Conservation (phyloP, 2,888 invertebrate genomes). For the Drosophila mimica region DNA sequence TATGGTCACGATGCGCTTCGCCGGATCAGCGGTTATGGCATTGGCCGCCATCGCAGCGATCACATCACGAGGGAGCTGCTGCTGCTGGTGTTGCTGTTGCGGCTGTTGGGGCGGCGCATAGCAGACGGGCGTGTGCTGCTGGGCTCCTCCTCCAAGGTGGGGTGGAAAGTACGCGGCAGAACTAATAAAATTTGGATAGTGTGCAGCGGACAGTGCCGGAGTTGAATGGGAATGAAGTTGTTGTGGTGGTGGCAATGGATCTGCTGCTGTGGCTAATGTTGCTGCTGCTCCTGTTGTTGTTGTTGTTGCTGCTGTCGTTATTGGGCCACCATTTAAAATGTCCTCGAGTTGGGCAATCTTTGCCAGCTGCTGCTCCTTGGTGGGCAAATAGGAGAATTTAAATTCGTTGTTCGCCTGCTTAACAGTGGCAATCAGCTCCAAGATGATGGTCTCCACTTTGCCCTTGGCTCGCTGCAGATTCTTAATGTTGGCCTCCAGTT, state of each 20-base stretch:
- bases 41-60: conserved; percentile 81
- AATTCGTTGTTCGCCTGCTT: conserved; percentile 84
- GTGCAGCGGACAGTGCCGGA: conserved; percentile 1
- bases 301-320: conserved; percentile 17
- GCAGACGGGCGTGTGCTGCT: conserved; percentile 77
- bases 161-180: conserved; percentile 64
- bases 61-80: conserved; percentile 75
- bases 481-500: conserved; percentile 83
- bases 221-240: conserved; percentile 4
- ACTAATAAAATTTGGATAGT: conserved; percentile 52
- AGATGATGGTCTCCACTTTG: conserved; percentile 83
- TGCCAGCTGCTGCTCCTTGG: conserved; percentile 84
- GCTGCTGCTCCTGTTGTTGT: conserved; percentile 12
- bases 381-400: conserved; percentile 84
- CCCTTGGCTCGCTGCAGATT: conserved; percentile 84
- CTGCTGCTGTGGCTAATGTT: conserved; percentile 8
- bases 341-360: conserved; percentile 76
- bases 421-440: conserved; percentile 84
- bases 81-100: conserved; percentile 58
- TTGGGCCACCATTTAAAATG: conserved; percentile 36
- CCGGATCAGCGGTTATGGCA: conserved; percentile 80
- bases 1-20: conserved; percentile 89
- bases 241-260: not conserved
- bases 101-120: conserved; percentile 80
- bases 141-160: conserved; percentile 14